These are phyloP conservation scores for Trissolcus basalis DNA, from an alignment of 1,140 invertebrate genomes.

Conservation along the genomic window DNA sequence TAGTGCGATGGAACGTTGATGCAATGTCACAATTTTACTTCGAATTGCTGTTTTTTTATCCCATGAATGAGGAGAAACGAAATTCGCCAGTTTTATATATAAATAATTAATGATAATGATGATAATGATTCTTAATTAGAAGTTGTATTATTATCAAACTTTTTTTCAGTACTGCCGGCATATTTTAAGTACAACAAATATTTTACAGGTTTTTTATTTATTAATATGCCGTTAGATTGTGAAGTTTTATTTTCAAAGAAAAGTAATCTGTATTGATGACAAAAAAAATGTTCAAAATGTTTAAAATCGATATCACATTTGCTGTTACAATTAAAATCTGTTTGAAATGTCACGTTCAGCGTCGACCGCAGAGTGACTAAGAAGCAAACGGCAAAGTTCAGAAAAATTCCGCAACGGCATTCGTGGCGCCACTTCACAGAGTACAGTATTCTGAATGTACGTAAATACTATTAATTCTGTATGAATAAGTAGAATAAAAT, in stretches of 20 bases:
- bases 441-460: background rate
- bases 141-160: too few relatives aligned
- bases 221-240: too few relatives aligned
- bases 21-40: constrained; percentile 31
- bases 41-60: constrained; percentile 3
- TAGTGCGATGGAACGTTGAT: constrained; percentile 41
- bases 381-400: constrained; percentile 26
- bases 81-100: background rate
- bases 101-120: background rate
- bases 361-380: constrained; percentile 16
- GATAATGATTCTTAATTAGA: too few relatives aligned
- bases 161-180: too few relatives aligned
- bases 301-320: too few relatives aligned
- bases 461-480: constrained; percentile 6
- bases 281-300: too few relatives aligned
- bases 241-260: too few relatives aligned
- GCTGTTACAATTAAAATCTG: too few relatives aligned
- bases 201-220: too few relatives aligned
- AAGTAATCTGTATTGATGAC: too few relatives aligned
- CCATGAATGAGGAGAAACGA: constrained; percentile 10
- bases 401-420: constrained; percentile 31
- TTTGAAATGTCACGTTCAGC: background rate
- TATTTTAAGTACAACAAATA: too few relatives aligned
- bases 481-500: background rate
- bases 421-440: constrained; percentile 60